Evolutionary conservation across 2,888 invertebrate species (phyloP).

Genomic region (Luffia ferchaultella): DNA sequence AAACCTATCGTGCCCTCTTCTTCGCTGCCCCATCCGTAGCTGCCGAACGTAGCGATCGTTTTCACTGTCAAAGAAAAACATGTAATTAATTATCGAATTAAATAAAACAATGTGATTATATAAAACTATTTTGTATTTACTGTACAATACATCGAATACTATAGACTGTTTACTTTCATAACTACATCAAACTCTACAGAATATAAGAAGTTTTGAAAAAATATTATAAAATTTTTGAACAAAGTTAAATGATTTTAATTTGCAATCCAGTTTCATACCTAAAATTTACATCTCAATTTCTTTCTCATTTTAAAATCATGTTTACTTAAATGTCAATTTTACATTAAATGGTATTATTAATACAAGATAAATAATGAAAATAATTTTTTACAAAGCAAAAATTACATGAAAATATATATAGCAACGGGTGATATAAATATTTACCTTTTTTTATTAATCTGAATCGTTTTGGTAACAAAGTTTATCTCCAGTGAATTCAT

Average conservation of each 20-base stretch:
- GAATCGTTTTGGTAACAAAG: too few relatives aligned
- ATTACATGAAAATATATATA: background rate
- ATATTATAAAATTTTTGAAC: background rate
- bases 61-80: constrained; percentile 40
- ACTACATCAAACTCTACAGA: background rate
- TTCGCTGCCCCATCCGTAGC: constrained; percentile 36
- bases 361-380: background rate
- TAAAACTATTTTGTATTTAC: background rate
- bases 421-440: background rate
- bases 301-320: too few relatives aligned
- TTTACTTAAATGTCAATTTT: background rate
- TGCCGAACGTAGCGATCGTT: constrained; percentile 48
- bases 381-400: background rate
- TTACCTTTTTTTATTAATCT: too few relatives aligned
- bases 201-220: background rate
- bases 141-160: background rate
- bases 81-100: background rate
- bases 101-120: background rate
- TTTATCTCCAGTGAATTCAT: too few relatives aligned
- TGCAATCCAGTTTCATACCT: background rate
- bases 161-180: background rate
- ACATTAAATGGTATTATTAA: background rate
- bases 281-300: too few relatives aligned
- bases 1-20: constrained; percentile 42
- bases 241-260: background rate